These are phyloP conservation scores for Anastrepha obliqua DNA, from an alignment of 1,140 invertebrate species.

Conservation along the genomic window DNA sequence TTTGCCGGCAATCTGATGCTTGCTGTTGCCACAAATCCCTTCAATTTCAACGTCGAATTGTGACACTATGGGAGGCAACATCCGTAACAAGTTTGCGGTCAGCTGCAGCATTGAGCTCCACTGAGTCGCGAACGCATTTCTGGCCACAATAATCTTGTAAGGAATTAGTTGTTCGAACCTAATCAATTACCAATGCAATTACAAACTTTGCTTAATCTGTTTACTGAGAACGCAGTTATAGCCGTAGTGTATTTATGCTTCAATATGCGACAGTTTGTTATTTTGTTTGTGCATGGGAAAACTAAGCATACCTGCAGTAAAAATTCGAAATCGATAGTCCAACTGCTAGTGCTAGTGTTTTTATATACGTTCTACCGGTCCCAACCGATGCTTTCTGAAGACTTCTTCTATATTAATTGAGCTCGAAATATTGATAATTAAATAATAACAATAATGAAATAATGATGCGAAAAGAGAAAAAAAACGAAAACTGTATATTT, in stretches of 20 bases:
- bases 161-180: conserved; percentile 75
- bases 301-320: too few species aligned
- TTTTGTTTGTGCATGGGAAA: too few species aligned
- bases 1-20: neutral
- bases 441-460: too few species aligned
- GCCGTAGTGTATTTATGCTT: neutral
- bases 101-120: conserved; percentile 2
- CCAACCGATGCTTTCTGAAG: too few species aligned
- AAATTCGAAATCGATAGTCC: too few species aligned
- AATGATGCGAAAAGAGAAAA: too few species aligned
- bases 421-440: too few species aligned
- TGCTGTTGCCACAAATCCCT: conserved; percentile 66
- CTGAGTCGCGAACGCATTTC: conserved; percentile 55
- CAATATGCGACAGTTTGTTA: too few species aligned
- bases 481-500: too few species aligned
- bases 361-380: too few species aligned
- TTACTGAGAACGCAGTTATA: conserved; percentile 55
- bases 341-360: too few species aligned
- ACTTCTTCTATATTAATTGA: too few species aligned
- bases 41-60: conserved; percentile 66
- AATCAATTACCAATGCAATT: conserved; percentile 75
- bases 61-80: conserved; percentile 49
- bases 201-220: conserved; percentile 74
- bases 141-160: conserved; percentile 75
- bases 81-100: neutral